Evolutionary conservation across 2,888 invertebrate genomes (phyloP).

Genomic region (Nemotelus pantherinus): DNA sequence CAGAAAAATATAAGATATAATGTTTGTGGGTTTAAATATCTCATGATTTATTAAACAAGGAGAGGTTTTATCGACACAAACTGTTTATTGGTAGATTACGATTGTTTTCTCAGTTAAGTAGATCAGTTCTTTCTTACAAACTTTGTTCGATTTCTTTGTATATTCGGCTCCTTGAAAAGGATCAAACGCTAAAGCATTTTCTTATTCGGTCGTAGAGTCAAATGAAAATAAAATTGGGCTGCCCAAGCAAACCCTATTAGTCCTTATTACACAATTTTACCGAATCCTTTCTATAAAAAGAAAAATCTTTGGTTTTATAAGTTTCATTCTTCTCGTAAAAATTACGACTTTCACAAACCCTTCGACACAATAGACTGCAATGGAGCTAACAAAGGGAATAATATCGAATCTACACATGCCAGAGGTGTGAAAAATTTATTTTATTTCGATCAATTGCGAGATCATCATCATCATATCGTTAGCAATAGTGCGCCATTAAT

Average conservation of each 20-base stretch:
- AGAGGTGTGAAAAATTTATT: constrained; percentile 39
- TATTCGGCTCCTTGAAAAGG: constrained; percentile 26
- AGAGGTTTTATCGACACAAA: no score
- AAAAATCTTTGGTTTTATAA: background rate
- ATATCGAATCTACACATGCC: constrained; percentile 14
- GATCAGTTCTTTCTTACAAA: background rate
- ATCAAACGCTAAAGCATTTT: background rate
- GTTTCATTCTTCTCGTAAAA: background rate
- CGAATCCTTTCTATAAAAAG: background rate
- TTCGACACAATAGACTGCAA: background rate
- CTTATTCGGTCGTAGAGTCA: background rate
- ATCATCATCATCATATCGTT: constrained; percentile 31
- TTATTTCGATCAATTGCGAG: constrained; percentile 32
- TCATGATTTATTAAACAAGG: no score
- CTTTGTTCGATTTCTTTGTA: background rate
- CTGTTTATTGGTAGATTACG: background rate
- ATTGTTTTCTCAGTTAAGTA: background rate
- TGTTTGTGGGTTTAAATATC: no score
- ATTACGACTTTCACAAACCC: background rate
- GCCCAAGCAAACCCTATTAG: background rate
- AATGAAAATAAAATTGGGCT: background rate
- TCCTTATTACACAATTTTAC: background rate
- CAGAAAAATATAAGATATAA: no score
- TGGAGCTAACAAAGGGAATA: constrained; percentile 16
- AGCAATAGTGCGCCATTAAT: constrained; percentile 38